phyloP scores from a whole-genome alignment of 2,888 invertebrate species.

The Epirrita christyi region DNA sequence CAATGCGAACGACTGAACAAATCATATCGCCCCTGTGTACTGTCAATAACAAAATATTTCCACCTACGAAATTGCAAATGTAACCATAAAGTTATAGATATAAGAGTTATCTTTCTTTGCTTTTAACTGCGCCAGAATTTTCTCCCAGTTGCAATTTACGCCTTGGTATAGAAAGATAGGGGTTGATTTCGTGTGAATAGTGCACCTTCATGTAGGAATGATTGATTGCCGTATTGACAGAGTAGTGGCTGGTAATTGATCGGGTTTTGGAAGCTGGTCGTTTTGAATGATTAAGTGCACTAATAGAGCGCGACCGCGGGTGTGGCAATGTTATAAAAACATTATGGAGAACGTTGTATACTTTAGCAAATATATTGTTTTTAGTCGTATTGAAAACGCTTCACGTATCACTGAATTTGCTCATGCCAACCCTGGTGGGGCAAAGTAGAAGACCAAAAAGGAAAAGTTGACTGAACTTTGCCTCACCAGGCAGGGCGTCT shows the following conservation, averaged over 20 bases:
- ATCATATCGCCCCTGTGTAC: constrained; percentile 24
- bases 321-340: not conserved
- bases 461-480: no score
- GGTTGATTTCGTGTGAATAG: constrained; percentile 15
- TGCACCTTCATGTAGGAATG: constrained; percentile 24
- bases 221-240: constrained; percentile 36
- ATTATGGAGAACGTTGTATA: no score
- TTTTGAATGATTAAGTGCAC: constrained; percentile 32
- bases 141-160: constrained; percentile 14
- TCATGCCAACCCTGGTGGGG: no score
- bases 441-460: no score
- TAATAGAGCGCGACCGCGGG: constrained; percentile 17
- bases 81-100: constrained; percentile 8
- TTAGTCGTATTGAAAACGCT: no score
- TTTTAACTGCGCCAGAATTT: not conserved
- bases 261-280: constrained; percentile 10
- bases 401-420: no score
- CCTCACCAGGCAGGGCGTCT: no score
- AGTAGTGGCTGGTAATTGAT: constrained; percentile 28
- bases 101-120: constrained; percentile 6
- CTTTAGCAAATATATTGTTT: no score
- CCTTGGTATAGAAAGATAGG: constrained; percentile 13
- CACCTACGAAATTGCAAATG: no score
- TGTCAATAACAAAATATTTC: constrained; percentile 1
- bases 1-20: constrained; percentile 32